Base-by-base conservation (phyloP, 2,113 vertebrate species). In the Channa argus region DNA sequence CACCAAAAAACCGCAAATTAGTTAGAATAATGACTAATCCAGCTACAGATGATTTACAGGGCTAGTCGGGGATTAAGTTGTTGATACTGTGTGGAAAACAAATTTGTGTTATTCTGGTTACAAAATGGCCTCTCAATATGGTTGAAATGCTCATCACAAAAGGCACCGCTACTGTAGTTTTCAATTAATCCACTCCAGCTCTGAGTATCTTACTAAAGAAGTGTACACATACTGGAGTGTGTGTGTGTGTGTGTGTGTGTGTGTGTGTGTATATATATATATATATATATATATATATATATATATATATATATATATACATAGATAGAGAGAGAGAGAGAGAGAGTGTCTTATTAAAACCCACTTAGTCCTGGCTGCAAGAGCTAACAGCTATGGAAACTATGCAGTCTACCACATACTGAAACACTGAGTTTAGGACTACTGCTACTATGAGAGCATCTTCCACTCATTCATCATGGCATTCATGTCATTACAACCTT, bases 271-370 rank as follows among this genome's bases (percentile, higher is more conserved):
- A 1, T 24, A 24, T 24, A 24, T 24, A 24, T 24, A 24, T 24
- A 24, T 24, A 24, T 24, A 24, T 24, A 24, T 24, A 24, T 24
- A 24, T 24, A 24, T 24, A 24, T 24, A 24, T 24, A 24, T 24
- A 24, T 24, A 24, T 24, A 24, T 24, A 54, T 34, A 49, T 37
- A 59, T 4, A 5, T 5, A 61, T 53, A 79, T 14, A n/a, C n/a
- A n/a, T n/a, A n/a, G n/a, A n/a, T n/a, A n/a, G n/a, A n/a, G n/a
- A n/a, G n/a, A n/a, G n/a, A n/a, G n/a, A n/a, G n/a, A n/a, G n/a
- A n/a, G n/a, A n/a, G n/a, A n/a, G n/a, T n/a, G 83, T 86, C 83
- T 91, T 90, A 92, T 92, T 92, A 93, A 92, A 93, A 90, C 76
- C 90, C 87, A 91, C 91, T 92, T 85, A 92, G 82, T 70, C 58